Evolutionary conservation across 2,888 invertebrate species (phyloP), one percentile per base, ranked within the genome.

Genomic region (Papilio gigon): DNA sequence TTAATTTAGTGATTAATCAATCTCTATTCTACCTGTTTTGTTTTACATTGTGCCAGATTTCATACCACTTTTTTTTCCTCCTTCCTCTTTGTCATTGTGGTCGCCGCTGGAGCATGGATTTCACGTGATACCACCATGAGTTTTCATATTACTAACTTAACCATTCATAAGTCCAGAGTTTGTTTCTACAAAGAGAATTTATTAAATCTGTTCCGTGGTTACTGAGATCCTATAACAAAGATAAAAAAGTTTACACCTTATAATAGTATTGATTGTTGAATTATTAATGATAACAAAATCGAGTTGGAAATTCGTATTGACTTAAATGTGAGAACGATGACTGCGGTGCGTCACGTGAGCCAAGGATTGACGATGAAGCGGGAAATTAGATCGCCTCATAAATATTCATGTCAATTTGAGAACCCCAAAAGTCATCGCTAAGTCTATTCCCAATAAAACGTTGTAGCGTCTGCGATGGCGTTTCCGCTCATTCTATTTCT

Each of bases 391-490:
- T 76, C 74, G 77, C 71, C 82, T 90, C 87, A 91, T 91, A 88
- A 91, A 90, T 91, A 90, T 91, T 89, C 91, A 90, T 87, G 84
- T 83, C 82, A 86, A 84, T 84, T 87, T 84, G 81, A 83, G 84
- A 81, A 85, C 82, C 82, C 83, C 79, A 84, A 87, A 89, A 89
- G 88, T 87, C 88, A 86, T 82, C 81, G 82, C 84, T 89, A 90
- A 90, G 90, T 85, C 86, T 83, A 84, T 90, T 89, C 86, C 85
- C 88, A 85, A 89, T 89, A 89, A 87, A 85, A 84, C 80, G 80
- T 72, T 77, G 78, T 78, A 80, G 83, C 78, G 78, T 78, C 78
- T 77, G 74, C 75, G 75, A 71, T 79, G 78, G 80, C 80, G 80
- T 83, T 81, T 85, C 84, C 84, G 83, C 81, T 78, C 80, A 82